phyloP scores from a whole-genome alignment of 2,797 vertebrate species.

The Uromys caudimaculatus region DNA sequence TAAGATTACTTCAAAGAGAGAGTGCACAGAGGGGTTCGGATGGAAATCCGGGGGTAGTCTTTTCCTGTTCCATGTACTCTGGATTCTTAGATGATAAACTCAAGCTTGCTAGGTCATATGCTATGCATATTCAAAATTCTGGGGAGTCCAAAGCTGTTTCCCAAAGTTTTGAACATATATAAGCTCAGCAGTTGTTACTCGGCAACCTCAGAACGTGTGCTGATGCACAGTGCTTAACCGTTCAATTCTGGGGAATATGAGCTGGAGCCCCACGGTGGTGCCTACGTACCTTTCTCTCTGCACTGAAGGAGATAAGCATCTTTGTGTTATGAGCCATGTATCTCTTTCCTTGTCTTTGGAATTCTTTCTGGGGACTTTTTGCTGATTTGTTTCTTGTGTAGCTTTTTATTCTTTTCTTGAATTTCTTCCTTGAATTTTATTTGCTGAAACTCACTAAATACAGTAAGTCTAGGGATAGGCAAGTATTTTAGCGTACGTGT shows the following conservation, averaged over 20 bases:
- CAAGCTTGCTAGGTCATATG: background rate
- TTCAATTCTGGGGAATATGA: background rate
- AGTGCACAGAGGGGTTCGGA: background rate
- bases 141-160: background rate
- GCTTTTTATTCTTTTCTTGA: slow-evolving; percentile 5
- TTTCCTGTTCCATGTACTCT: background rate
- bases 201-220: background rate
- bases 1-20: background rate
- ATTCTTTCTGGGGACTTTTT: background rate
- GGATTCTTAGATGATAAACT: background rate
- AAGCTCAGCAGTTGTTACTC: background rate
- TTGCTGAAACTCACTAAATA: background rate
- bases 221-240: background rate
- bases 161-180: background rate
- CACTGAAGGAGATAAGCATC: background rate
- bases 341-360: slow-evolving; percentile 46
- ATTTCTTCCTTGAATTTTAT: background rate
- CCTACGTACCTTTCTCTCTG: background rate
- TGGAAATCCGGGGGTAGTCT: background rate
- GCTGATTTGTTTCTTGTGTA: background rate
- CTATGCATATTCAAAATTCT: background rate
- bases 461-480: background rate
- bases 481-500: background rate
- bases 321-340: background rate
- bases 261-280: background rate